These are phyloP conservation scores for Himalopsyche tibetana DNA, from an alignment of 2,888 invertebrate species.

Conservation along the genomic window DNA sequence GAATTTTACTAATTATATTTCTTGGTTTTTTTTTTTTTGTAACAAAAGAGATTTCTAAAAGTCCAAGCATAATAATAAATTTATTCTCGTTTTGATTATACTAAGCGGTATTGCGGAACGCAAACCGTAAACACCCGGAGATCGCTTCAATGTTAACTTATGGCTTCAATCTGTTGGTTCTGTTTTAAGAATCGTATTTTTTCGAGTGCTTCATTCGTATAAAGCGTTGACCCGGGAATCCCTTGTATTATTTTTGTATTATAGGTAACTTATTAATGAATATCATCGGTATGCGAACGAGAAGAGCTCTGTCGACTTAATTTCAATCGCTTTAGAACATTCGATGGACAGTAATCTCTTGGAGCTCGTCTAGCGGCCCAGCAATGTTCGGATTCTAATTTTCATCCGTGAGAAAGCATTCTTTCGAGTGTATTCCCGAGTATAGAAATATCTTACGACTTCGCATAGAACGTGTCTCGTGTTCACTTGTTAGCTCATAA, in stretches of 20 bases:
- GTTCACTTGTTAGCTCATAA: too few species aligned
- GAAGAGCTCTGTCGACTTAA: not conserved
- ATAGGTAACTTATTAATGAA: constrained; percentile 26
- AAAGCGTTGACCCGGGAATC: not conserved
- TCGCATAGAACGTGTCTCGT: too few species aligned
- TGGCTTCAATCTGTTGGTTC: constrained; percentile 34
- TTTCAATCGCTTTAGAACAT: not conserved
- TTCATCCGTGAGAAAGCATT: not conserved
- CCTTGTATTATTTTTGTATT: constrained; percentile 18
- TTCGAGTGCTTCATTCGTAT: constrained; percentile 1
- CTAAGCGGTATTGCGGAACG: not conserved
- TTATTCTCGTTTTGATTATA: not conserved
- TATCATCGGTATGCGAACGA: not conserved
- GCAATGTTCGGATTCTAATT: not conserved
- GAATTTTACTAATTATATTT: too few species aligned
- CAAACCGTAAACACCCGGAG: not conserved
- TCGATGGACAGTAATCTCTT: not conserved
- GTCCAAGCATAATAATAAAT: not conserved
- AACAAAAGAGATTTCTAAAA: constrained; percentile 2
- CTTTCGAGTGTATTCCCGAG: not conserved
- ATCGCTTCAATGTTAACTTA: too few species aligned
- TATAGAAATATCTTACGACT: too few species aligned
- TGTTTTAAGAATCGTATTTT: constrained; percentile 46
- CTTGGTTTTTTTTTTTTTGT: not conserved
- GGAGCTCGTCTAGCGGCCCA: not conserved